Evolutionary conservation across 2,888 invertebrate genomes (phyloP), one percentile per base, ranked within the genome.

Genomic region (Hydroisotoma schaefferi): DNA sequence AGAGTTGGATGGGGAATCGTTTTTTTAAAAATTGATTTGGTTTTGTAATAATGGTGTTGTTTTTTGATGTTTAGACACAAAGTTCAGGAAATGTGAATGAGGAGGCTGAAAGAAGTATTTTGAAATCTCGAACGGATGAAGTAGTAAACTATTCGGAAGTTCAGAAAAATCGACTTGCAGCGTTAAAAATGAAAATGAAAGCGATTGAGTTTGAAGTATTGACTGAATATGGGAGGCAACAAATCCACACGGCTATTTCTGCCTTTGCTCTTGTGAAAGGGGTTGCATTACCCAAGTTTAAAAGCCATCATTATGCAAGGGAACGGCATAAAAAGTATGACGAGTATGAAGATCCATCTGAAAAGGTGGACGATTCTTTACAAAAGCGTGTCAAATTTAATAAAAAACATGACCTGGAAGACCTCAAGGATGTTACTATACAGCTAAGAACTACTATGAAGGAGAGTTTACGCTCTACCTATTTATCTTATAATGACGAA

Each of bases 191-290:
- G 23, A 53, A 26, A n/a, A n/a, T 53, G 10, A 53, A 53, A 25
- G 20, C 27, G 15, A 38, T 40, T 20, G 40, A 53, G 26, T 18
- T 53, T 5, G 23, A 43, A 10, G 53, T 26, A n/a, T 26, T 53
- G 25, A 27, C 22, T 10, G 40, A 53, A 20, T 53, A 40, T 53
- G 53, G 43, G n/a, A 43, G 43, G 43, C 5, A 25, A 18, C 53
- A 53, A 20, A 20, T 53, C 4, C 40, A 53, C 6, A 10, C 20
- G 8, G 43, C 27, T 5, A n/a, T 53, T 27, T 22, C 15, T 4
- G 12, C 25, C 23, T n/a, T 52, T 12, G 51, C 33, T 10, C 6
- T 20, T 3, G 2, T 8, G 20, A 37, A 52, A 29, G 33, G 37
- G 2, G 22, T 52, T 20, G 2, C 2, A 22, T 23, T 52, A 2